Evolutionary conservation across 2,888 invertebrate genomes (phyloP), one percentile per base, ranked within the genome.

Genomic region (Diachrysia chrysitis): DNA sequence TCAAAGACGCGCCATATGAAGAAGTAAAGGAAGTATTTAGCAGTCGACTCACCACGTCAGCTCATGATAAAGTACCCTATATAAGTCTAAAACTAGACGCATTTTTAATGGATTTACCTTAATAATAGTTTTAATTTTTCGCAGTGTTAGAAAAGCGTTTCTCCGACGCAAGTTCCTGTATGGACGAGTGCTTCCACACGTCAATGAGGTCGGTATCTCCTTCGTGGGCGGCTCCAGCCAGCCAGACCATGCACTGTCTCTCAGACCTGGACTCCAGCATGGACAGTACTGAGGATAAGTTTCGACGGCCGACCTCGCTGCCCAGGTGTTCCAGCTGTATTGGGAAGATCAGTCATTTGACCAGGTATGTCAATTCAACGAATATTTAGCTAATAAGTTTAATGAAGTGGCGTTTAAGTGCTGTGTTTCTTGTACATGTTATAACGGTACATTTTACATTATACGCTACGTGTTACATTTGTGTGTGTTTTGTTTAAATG

Each of bases 281-380:
- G 68, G 94, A 94, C 69, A 87, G 89, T 86, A 95, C 91, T 81
- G 95, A 89, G 81, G 96, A 91, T 82, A 95, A 87, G 85, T 94
- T 87, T 86, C 85, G 92, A 65, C 90, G 93, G 76, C 95, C 92
- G 0, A 92, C 92, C 3, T 93, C 93, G 0, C 82, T 96, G 78
- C 96, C 96, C 6, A 88, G 97, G 69, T 98, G 98, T 88, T 96
- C 97, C 82, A 97, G 97, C 85, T 98, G 98, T 85, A 97, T 97
- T 84, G 97, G 97, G 78, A 98, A 97, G 92, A 95, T 98, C 72
- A 97, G 97, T 72, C 92, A 97, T 68, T 96, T 97, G 91, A 96
- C 97, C 14, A 93, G 94, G 95, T 94, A 63, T 72, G 63, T 10
- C 42, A n/a, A 23, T 37, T 16, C 32, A 32, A 10, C 1, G 32